Evolutionary conservation across 35 echinoderm and acorn worm species (phyloP).

Genomic region (Hemicentrotus pulcherrimus): DNA sequence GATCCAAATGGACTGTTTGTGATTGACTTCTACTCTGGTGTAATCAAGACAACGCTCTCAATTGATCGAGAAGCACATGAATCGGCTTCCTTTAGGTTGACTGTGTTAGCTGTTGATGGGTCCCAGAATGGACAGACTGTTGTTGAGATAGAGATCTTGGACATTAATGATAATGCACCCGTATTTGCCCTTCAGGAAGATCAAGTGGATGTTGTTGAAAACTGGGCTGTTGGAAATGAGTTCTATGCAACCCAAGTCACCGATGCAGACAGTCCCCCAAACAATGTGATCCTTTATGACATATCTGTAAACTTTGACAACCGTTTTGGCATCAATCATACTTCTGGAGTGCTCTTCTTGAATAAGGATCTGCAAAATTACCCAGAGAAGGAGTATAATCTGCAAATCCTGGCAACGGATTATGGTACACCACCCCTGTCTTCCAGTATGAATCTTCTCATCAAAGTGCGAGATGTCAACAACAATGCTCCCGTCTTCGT

Average conservation of each 20-base stretch:
- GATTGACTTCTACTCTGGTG: slow-evolving; percentile 69
- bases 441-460: slow-evolving; percentile 64
- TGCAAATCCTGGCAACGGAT: slow-evolving; percentile 84
- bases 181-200: slow-evolving; percentile 46
- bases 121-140: slow-evolving; percentile 63
- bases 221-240: slow-evolving; percentile 80
- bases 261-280: slow-evolving; percentile 84
- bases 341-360: slow-evolving; percentile 79
- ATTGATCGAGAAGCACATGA: slow-evolving; percentile 77
- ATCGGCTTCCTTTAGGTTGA: slow-evolving; percentile 52
- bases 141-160: slow-evolving; percentile 70
- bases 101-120: slow-evolving; percentile 76
- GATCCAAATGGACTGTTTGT: slow-evolving; percentile 82
- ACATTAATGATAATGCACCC: slow-evolving; percentile 96
- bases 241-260: slow-evolving; percentile 74
- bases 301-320: slow-evolving; percentile 61
- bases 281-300: slow-evolving; percentile 82
- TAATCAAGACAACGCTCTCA: slow-evolving; percentile 52
- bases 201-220: slow-evolving; percentile 83
- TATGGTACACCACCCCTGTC: slow-evolving; percentile 84
- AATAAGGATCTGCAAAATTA: slow-evolving; percentile 61
- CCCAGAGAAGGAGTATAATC: slow-evolving; percentile 49
- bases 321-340: slow-evolving; percentile 79
- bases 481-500: slow-evolving; percentile 84
- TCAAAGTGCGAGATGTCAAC: slow-evolving; percentile 91